These are phyloP conservation scores for Clamator glandarius DNA, from an alignment of 2,797 vertebrate genomes.

Conservation along the genomic window DNA sequence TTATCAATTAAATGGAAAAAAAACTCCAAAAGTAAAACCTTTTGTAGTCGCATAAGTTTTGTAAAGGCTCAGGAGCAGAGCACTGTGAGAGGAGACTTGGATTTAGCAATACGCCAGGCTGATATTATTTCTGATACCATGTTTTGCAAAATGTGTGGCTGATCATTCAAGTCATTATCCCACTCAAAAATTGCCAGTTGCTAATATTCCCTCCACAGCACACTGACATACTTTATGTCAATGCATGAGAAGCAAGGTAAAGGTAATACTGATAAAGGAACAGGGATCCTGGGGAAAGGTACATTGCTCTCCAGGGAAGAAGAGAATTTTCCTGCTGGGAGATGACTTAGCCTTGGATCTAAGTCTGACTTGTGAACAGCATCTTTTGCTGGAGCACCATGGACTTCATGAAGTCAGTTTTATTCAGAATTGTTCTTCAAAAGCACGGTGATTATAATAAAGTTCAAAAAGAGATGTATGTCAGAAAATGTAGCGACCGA, in stretches of 20 bases:
- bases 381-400: neutral
- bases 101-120: neutral
- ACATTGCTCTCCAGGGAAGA: neutral
- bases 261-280: neutral
- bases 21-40: neutral
- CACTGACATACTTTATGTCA: rapidly evolving
- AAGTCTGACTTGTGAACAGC: neutral
- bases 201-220: neutral
- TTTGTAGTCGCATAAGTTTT: neutral
- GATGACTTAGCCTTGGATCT: neutral
- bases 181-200: neutral
- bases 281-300: neutral
- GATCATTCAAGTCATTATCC: neutral
- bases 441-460: neutral
- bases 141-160: neutral
- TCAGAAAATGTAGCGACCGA: constrained; percentile 17
- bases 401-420: neutral
- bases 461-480: neutral
- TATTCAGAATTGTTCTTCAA: constrained; percentile 6
- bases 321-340: neutral
- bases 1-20: neutral
- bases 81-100: neutral
- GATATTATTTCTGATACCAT: neutral
- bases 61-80: neutral
- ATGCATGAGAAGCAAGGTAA: neutral